These are phyloP conservation scores for Uria aalge DNA, from an alignment of 2,113 vertebrate species.

Conservation along the genomic window DNA sequence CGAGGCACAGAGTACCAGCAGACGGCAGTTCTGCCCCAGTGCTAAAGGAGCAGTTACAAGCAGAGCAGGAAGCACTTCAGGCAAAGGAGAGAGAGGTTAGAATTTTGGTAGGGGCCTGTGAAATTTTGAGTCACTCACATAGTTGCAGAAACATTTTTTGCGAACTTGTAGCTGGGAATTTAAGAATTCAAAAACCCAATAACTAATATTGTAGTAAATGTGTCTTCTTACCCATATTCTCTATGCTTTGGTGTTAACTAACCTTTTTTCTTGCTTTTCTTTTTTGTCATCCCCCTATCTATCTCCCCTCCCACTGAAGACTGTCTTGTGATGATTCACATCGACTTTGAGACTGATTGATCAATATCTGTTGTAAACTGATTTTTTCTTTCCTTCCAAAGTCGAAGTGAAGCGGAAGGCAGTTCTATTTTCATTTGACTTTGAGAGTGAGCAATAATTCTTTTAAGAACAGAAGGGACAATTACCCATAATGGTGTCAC, in stretches of 20 bases:
- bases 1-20: slow-evolving; percentile 68
- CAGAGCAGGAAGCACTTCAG: slow-evolving; percentile 71
- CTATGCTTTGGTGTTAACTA: not conserved
- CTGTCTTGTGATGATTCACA: not conserved
- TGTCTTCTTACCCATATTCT: not conserved
- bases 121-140: accelerated
- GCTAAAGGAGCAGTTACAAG: slow-evolving; percentile 75
- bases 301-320: not conserved
- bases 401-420: not conserved
- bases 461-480: not conserved
- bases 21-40: slow-evolving; percentile 50
- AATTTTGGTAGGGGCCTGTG: not conserved
- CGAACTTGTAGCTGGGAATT: not conserved
- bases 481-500: not conserved
- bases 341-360: not conserved
- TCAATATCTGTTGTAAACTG: not conserved
- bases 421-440: not conserved
- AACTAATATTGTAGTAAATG: not conserved
- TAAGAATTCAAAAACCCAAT: not conserved
- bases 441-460: not conserved
- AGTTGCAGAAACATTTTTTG: not conserved
- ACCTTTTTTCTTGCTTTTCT: not conserved
- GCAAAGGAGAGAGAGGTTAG: slow-evolving; percentile 81
- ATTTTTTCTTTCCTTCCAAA: not conserved
- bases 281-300: not conserved